A percentile compares a stretch with the other conserved stretches of the same genome.
phyloP scores from a whole-genome alignment of 2,113 vertebrate species.

The Sorex araneus region DNA sequence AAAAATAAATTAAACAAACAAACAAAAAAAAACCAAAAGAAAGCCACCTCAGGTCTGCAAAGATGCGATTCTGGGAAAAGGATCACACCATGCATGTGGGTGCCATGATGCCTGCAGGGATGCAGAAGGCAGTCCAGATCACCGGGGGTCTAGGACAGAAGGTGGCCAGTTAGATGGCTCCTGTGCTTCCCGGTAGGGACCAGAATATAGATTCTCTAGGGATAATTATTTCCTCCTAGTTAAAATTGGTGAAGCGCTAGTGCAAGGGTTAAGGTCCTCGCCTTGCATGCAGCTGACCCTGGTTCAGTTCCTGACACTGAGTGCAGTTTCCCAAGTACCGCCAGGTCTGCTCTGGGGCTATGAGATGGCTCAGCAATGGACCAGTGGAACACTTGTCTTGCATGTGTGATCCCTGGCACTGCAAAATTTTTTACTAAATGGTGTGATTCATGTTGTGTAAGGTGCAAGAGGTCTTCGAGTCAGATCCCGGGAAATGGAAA shows the following conservation, averaged over 20 bases:
- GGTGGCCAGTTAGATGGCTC: background rate
- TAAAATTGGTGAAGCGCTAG: background rate
- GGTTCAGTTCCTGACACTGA: no score
- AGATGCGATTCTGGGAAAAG: no score
- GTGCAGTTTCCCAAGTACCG: no score
- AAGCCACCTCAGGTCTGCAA: background rate
- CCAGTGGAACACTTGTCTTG: no score
- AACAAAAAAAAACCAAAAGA: no score
- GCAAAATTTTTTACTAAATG: no score
- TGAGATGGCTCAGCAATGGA: no score
- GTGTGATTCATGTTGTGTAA: background rate
- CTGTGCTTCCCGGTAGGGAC: accelerated
- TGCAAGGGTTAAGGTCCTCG: no score
- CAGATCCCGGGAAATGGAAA: background rate
- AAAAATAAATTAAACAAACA: no score
- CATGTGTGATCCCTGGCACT: no score
- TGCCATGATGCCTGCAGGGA: background rate
- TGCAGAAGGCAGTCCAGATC: background rate
- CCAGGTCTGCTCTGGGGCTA: no score
- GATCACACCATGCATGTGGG: background rate
- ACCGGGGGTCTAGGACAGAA: background rate
- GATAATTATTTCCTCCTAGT: background rate
- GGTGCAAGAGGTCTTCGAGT: background rate
- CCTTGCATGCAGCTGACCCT: no score
- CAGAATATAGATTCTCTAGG: background rate